Evolutionary conservation across 92 coral and sea anemone species (phyloP), one percentile per base, ranked within the genome.

Genomic region (Umimayanthus chanpuru): DNA sequence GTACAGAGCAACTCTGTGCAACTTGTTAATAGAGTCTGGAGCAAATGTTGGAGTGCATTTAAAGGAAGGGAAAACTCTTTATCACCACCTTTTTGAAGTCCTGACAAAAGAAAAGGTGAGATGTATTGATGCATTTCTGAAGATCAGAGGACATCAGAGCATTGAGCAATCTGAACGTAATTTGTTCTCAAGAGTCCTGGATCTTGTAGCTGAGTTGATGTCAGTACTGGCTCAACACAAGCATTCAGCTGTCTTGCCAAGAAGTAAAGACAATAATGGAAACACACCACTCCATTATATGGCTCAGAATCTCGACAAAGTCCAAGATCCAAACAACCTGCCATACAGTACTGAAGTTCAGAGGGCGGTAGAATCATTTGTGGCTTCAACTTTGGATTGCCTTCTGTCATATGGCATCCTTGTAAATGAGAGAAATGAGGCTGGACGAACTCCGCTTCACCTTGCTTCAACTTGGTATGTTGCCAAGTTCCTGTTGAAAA

Each of bases 401-500:
- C 70, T 65, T 65, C 26, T 65, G 70, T 65, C 70, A 18, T n/a
- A 65, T 65, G 70, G 70, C 26, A n/a, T 28, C 23, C 70, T 18
- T 65, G 70, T 65, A n/a, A 65, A 18, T 65, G 70, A 18, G 26
- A 18, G 25, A n/a, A 65, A 65, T 65, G 25, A 18, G 6, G 7
- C 4, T 18, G 70, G 26, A n/a, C 70, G 26, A 11, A 65, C 70
- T 65, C 70, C 70, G 11, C 26, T 65, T n/a, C 70, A 65, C 20
- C 70, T 65, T n/a, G 26, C 70, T n/a, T 65, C 70, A 65, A 65
- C n/a, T 65, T 65, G 70, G 70, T 65, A 65, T n/a, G 26, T 65
- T 18, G 70, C 70, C 70, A 65, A 65, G 70, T 65, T 65, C 70
- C 70, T 65, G 70, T 65, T 65, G 70, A 65, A 65, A 18, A 65